Conservation (phyloP, 1,140 invertebrate species). For the Aphaenogaster floridana region DNA sequence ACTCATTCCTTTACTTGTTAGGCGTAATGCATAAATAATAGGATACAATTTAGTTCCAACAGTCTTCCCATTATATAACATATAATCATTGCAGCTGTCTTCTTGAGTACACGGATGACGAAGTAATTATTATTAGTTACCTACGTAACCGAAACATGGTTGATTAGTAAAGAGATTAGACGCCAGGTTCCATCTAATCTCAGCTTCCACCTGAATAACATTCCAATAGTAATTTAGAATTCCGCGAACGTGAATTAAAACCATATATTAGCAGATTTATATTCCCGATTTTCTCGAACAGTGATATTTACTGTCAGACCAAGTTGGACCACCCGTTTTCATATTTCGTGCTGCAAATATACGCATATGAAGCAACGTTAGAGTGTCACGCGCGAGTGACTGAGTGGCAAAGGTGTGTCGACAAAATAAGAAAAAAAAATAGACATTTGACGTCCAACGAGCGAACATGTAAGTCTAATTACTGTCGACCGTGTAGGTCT, state of each 20-base stretch:
- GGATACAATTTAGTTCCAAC: background rate
- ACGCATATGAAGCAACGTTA: background rate
- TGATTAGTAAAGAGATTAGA: slow-evolving; percentile 35
- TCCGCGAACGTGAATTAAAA: background rate
- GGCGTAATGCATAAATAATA: background rate
- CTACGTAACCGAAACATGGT: background rate
- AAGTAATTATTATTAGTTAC: background rate
- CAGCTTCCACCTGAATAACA: background rate
- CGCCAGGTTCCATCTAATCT: background rate
- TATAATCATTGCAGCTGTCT: slow-evolving; percentile 7
- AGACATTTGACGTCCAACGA: background rate
- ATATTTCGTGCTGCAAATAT: background rate
- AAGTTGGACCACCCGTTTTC: background rate
- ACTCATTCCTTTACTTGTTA: slow-evolving; percentile 27
- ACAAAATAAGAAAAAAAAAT: background rate
- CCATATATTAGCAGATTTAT: background rate
- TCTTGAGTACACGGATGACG: background rate
- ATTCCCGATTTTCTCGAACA: background rate
- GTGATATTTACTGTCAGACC: background rate
- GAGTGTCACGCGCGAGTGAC: background rate
- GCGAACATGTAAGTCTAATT: background rate
- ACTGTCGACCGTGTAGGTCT: slow-evolving; percentile 3
- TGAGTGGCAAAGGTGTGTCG: background rate
- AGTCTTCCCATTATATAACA: background rate
- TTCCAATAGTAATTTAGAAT: background rate